Percentiles rank a stretch among this genome's conserved stretches.
Evolutionary conservation across 2,888 invertebrate genomes (phyloP).

Genomic region (Temnothorax ravouxi): DNA sequence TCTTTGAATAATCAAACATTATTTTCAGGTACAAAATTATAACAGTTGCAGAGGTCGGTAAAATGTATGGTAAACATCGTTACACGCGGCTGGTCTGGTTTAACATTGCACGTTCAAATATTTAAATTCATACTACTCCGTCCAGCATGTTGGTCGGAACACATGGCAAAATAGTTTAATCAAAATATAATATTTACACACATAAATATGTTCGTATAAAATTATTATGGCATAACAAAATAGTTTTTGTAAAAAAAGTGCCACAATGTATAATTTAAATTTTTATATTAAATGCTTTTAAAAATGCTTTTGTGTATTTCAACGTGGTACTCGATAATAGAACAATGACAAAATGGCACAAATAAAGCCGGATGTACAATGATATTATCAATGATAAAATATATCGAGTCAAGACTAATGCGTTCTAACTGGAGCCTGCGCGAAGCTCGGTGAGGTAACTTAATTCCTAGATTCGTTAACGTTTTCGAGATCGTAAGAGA

Average conservation of each 20-base stretch:
- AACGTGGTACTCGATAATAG: not conserved
- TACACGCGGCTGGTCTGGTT: constrained; percentile 37
- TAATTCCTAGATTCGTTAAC: constrained; percentile 2
- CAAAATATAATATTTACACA: constrained; percentile 28
- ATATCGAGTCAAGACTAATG: not conserved
- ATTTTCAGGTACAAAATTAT: constrained; percentile 18
- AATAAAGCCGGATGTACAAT: not conserved
- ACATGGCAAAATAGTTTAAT: constrained; percentile 5
- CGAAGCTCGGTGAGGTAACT: not conserved
- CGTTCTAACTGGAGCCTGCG: constrained; percentile 2
- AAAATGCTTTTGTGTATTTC: not conserved
- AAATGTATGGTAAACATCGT: constrained; percentile 53
- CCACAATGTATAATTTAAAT: not conserved
- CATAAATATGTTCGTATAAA: constrained; percentile 25
- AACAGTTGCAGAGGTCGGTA: constrained; percentile 22
- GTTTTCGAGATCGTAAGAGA: not conserved
- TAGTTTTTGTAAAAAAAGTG: not conserved
- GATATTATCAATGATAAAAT: constrained; percentile 23
- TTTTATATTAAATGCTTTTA: constrained; percentile 2
- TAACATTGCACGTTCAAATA: constrained; percentile 38
- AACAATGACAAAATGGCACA: not conserved
- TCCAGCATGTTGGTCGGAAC: constrained; percentile 13
- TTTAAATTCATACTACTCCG: constrained; percentile 41
- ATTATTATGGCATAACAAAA: constrained; percentile 1
- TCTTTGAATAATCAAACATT: constrained; percentile 29